phyloP scores from a whole-genome alignment of 2,888 invertebrate genomes.

The Orgyia antiqua region DNA sequence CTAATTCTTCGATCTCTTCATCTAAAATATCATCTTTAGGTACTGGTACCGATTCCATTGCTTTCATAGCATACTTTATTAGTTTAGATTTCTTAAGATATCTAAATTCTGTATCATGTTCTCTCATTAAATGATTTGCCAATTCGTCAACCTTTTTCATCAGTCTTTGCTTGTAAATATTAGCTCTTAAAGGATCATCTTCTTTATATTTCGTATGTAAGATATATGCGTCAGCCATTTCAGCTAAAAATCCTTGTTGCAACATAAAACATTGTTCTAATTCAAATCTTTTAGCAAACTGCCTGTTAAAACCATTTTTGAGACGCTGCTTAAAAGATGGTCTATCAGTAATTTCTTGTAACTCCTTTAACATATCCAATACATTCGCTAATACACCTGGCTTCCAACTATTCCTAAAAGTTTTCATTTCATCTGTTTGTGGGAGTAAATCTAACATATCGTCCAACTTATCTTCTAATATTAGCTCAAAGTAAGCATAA shows the following conservation, averaged over 20 bases:
- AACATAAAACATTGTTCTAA: slow-evolving; percentile 18
- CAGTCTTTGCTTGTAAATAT: slow-evolving; percentile 37
- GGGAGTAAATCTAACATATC: slow-evolving; percentile 42
- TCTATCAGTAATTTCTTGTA: slow-evolving; percentile 22
- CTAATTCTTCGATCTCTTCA: slow-evolving; percentile 45
- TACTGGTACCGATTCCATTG: slow-evolving; percentile 36
- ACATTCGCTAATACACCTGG: slow-evolving; percentile 26
- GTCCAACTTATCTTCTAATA: slow-evolving; percentile 43
- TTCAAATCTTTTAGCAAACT: slow-evolving; percentile 15
- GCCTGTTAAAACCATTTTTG: slow-evolving; percentile 22
- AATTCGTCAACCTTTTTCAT: slow-evolving; percentile 30
- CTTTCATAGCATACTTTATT: slow-evolving; percentile 26
- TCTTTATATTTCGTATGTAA: slow-evolving; percentile 33
- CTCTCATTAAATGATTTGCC: slow-evolving; percentile 25
- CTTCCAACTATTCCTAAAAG: slow-evolving; percentile 32
- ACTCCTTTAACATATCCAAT: slow-evolving; percentile 22
- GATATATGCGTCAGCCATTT: slow-evolving; percentile 38
- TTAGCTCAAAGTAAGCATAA: slow-evolving; percentile 35
- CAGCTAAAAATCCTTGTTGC: slow-evolving; percentile 24
- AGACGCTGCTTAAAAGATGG: slow-evolving; percentile 33
- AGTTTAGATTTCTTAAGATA: slow-evolving; percentile 25
- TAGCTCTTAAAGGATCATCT: slow-evolving; percentile 34
- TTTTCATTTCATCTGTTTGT: slow-evolving; percentile 31
- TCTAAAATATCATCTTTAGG: slow-evolving; percentile 34
- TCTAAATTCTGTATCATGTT: slow-evolving; percentile 26